Evolutionary conservation across 2,113 vertebrate species (phyloP), one percentile per base, ranked within the genome.

Genomic region (Reinhardtius hippoglossoides): DNA sequence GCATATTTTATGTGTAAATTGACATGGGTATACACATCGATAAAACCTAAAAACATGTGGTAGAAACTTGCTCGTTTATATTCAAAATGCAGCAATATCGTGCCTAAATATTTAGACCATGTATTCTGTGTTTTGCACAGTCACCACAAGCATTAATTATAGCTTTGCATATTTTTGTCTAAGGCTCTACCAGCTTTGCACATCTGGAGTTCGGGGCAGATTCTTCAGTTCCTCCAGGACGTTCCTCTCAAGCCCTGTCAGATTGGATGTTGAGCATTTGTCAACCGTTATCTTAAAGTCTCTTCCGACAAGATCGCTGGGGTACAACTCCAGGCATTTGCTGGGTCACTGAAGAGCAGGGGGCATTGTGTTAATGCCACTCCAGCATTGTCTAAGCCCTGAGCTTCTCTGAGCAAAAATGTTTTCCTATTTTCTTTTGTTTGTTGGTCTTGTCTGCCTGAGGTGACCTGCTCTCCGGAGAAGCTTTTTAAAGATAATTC

Each of bases 221-320:
- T 58, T 40, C 18, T 21, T 10, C 13, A 13, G 21, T 31, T 55
- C 31, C 31, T 42, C 13, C 18, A 16, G 54, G 23, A 20, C 3
- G 21, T 31, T 50, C 5, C 2, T 69, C 24, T 64, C 10, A 26
- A 35, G 10, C 2, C 9, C 12, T 44, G 21, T 57, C 4, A 26
- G 37, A 70, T 16, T 70, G 10, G 27, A 71, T 65, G 13, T 35
- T 65, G 60, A 71, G 7, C 18, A 71, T 66, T 46, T 54, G 5
- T 66, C 23, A 50, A 1, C 54, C 40, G 26, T 55, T 23, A 70
- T 62, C 35, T 46, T 46, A 31, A 27, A 60, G 44, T 62, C 65
- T 69, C 18, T 23, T 55, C 23, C 44, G 21, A 62, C 48, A 54
- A 13, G 16, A 55, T 18, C 21, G 42, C 46, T 40, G 3, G 37